Conservation (phyloP, 2,888 invertebrate genomes). For the Liodrosophila aerea region DNA sequence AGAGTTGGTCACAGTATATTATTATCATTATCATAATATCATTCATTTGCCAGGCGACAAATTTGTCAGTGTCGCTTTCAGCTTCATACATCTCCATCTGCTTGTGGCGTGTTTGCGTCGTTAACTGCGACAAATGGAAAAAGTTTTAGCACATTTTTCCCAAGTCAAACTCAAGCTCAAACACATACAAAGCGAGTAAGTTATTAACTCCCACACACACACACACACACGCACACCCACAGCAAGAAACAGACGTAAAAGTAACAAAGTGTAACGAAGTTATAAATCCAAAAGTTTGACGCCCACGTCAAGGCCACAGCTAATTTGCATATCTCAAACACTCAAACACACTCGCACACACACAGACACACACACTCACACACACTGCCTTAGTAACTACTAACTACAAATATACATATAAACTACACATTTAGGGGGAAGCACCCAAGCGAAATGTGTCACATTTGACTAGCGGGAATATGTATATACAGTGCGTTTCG, state of each 20-base stretch:
- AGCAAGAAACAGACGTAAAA: slow-evolving; percentile 33
- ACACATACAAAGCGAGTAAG: slow-evolving; percentile 22
- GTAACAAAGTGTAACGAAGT: slow-evolving; percentile 73
- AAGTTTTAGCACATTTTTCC: slow-evolving; percentile 53
- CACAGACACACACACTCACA: slow-evolving; percentile 14
- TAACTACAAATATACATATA: too few species aligned
- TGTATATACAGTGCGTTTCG: too few species aligned
- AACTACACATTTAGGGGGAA: too few species aligned
- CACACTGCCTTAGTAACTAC: background rate
- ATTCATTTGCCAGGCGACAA: slow-evolving; percentile 38
- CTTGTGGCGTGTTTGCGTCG: too few species aligned
- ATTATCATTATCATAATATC: too few species aligned
- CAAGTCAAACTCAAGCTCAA: slow-evolving; percentile 33
- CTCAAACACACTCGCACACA: slow-evolving; percentile 28
- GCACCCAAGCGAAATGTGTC: background rate
- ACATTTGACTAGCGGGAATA: slow-evolving; percentile 3
- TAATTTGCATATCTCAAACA: slow-evolving; percentile 70
- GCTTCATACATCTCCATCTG: slow-evolving; percentile 5
- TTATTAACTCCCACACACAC: slow-evolving; percentile 44
- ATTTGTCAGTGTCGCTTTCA: slow-evolving; percentile 30
- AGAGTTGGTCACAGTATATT: too few species aligned
- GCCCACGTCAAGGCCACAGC: slow-evolving; percentile 74
- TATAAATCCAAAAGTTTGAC: slow-evolving; percentile 74
- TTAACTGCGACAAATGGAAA: slow-evolving; percentile 64
- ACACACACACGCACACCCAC: slow-evolving; percentile 35